Evolutionary conservation across 92 coral and sea anemone species (phyloP), one percentile per base, ranked within the genome.

Genomic region (Porites evermanni): DNA sequence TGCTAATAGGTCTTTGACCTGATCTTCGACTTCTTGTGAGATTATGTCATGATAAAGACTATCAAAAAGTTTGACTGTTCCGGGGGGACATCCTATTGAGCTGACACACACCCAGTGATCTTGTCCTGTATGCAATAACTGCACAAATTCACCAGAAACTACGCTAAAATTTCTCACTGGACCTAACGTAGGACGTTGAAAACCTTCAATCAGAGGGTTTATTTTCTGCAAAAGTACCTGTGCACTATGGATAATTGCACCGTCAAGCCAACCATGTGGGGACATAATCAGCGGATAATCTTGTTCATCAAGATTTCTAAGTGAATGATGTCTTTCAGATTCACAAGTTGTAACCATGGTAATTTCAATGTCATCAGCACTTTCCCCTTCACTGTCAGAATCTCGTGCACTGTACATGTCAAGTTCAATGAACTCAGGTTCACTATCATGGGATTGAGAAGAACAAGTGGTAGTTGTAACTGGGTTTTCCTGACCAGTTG

Each of bases 1-100:
- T 60, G 81, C 91, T 79, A 88, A 75, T 71, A 91, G 83, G 77
- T 86, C 86, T 65, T 83, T 79, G 47, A 84, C 85, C 72, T 91
- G 97, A 64, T 91, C 81, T 70, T 88, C 86, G 20, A 93, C 91
- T 65, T 94, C 94, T 68, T 86, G 79, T 23, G 66, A 78, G 56
- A 94, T 89, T 23, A 79, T 54, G 76, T 91, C 91, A 86, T 89
- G 81, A 80, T 84, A 91, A 13, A 86, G 84, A 86, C 94, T 94
- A 73, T 93, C 91, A 86, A 84, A 91, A 53, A 93, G 81, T 66
- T 38, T 86, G 24, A 93, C 93, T 7, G 51, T 77, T 17, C 96
- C 96, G 50, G 93, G 91, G 19, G 56, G 53, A 72, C 94, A 93
- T 44, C 90, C 92, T 44, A 93, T 59, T 70, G 93, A 80, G 67